Evolutionary conservation across 2,888 invertebrate species (phyloP).

Genomic region (Sicus ferrugineus): DNA sequence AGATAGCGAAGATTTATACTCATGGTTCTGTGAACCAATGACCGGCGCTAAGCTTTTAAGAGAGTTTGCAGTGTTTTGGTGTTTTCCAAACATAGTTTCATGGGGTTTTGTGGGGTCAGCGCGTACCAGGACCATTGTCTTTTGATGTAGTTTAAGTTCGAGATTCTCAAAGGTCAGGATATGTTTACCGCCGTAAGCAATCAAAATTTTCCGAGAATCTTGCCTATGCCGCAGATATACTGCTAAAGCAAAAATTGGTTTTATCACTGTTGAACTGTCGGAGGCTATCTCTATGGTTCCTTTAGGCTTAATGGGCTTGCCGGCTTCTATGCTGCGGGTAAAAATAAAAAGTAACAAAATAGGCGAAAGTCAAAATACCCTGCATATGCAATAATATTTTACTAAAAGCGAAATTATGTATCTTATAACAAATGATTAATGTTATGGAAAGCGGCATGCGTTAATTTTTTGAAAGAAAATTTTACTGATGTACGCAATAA

Average conservation of each 20-base stretch:
- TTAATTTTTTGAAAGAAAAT: no score
- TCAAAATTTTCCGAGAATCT: constrained; percentile 64
- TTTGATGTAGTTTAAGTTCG: constrained; percentile 67
- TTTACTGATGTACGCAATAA: not conserved
- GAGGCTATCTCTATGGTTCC: constrained; percentile 70
- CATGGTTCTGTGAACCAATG: constrained; percentile 51
- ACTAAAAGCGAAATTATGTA: no score
- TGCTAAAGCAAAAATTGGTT: constrained; percentile 68
- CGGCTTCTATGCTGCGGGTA: constrained; percentile 54
- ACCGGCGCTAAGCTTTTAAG: constrained; percentile 55
- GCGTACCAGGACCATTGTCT: constrained; percentile 65
- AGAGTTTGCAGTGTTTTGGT: constrained; percentile 40
- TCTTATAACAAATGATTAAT: no score
- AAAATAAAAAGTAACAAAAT: constrained; percentile 18
- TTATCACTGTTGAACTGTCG: constrained; percentile 66
- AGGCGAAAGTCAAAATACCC: no score
- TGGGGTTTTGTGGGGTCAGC: constrained; percentile 56
- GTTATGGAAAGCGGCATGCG: no score
- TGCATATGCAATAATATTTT: no score
- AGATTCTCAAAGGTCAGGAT: constrained; percentile 70
- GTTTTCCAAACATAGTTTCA: constrained; percentile 35
- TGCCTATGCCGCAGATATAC: constrained; percentile 58
- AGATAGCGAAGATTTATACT: constrained; percentile 54
- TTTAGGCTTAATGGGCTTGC: constrained; percentile 73
- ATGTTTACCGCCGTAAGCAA: constrained; percentile 70